Evolutionary conservation across 2,797 vertebrate species (phyloP).

Genomic region (Allobates femoralis): DNA sequence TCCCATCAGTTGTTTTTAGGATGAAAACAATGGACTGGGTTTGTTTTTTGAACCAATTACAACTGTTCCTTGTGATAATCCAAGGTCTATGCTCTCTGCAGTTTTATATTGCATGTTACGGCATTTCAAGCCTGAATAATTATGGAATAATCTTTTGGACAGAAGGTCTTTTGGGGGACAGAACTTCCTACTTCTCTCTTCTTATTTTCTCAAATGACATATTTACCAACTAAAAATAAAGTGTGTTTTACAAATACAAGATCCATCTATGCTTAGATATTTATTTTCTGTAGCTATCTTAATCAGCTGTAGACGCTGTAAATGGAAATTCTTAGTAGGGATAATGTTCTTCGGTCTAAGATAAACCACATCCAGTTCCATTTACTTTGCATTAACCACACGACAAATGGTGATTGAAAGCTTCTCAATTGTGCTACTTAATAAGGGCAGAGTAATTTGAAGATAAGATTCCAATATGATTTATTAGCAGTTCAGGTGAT

Average conservation of each 20-base stretch:
- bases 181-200: not conserved
- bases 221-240: not conserved
- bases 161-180: not conserved
- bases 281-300: not conserved
- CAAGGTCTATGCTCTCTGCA: not conserved
- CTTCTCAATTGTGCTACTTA: constrained; percentile 65
- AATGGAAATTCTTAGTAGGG: constrained; percentile 10
- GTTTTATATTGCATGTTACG: not conserved
- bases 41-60: not conserved
- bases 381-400: constrained; percentile 22
- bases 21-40: not conserved
- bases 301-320: not conserved
- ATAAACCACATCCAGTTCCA: constrained; percentile 57
- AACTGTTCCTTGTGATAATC: not conserved
- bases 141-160: not conserved
- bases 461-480: constrained; percentile 71
- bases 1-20: not conserved
- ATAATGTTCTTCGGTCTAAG: constrained; percentile 50
- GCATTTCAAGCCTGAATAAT: not conserved
- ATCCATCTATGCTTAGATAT: not conserved
- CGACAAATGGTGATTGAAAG: constrained; percentile 62
- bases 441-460: constrained; percentile 70
- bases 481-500: constrained; percentile 60
- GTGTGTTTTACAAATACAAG: not conserved
- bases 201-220: not conserved